Base-by-base conservation (phyloP, 1,140 invertebrate species). In the Andricus grossulariae region DNA sequence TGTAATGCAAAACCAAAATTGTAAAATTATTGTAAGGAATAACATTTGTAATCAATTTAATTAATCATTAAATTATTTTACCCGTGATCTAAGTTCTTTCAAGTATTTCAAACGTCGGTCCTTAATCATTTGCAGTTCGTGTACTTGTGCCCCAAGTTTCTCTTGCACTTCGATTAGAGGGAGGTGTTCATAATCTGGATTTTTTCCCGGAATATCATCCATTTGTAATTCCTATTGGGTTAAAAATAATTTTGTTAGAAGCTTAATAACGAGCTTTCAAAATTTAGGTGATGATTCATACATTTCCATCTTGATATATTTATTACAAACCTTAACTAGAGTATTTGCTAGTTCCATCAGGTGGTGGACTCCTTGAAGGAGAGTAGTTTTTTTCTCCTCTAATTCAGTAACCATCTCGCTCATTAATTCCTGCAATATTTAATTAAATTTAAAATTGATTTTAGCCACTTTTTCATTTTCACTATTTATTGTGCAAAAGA, bases 391-490 rank as follows among this genome's bases (percentile, higher is more conserved):
- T 19, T 84, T 89, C 3, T 75, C 74, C 51, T 84, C 76, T 0
- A 85, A 81, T 52, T 91, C 90, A 0, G 73, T 50, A 19, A 89
- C 74, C 89, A 90, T 90, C 12, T 90, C 89, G 13, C 79, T 78
- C 51, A 89, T 80, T 13, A 90, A 70, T 10, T 83, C 82, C 71
- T 87, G 16, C n/a, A 82, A 79, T n/a, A 32, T 66, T 21, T 57
- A 16, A 54, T 71, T 71, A 32, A 15, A 11, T 73, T 55, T 16
- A 32, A 13, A 45, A 73, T 72, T 52, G 10, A 57, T 74, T 45
- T 45, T 45, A 11, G 5, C 39, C 25, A 32, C 2, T 32, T 32
- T 3, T 32, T 5, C 4, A 32, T 32, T 32, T 32, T 32, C 5
- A 32, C 25, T 32, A 32, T 32, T 32, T 32, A 32, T 3, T 32